These are phyloP conservation scores for Tragulus kanchil DNA, from an alignment of 2,113 vertebrate species.

Conservation along the genomic window DNA sequence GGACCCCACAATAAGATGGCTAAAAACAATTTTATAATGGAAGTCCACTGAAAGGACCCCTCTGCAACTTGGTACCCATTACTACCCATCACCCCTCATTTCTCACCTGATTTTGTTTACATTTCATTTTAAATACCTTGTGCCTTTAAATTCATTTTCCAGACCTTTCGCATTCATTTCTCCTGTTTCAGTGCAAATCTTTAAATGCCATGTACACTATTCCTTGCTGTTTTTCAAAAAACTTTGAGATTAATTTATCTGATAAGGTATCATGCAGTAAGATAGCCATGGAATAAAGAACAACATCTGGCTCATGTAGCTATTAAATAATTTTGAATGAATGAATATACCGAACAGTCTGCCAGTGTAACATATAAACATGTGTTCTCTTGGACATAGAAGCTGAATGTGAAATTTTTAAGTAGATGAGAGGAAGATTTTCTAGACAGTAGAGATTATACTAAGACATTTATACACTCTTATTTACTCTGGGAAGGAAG, in stretches of 20 bases:
- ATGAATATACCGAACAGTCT: background rate
- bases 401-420: constrained; percentile 22
- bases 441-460: background rate
- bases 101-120: background rate
- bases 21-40: background rate
- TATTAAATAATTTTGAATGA: constrained; percentile 20
- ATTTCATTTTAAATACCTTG: background rate
- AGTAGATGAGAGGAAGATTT: background rate
- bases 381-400: background rate
- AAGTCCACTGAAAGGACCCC: background rate
- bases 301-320: background rate
- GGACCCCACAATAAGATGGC: background rate
- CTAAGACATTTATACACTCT: background rate
- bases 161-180: background rate
- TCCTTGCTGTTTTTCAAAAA: background rate
- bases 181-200: background rate
- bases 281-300: background rate
- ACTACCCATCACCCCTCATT: background rate
- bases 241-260: background rate
- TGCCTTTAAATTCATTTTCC: background rate
- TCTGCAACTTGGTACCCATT: background rate
- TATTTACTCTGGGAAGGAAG: background rate
- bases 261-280: background rate
- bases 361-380: background rate
- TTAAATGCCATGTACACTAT: background rate